phyloP scores from a whole-genome alignment of 2,113 vertebrate species.

The Charadrius vociferus region DNA sequence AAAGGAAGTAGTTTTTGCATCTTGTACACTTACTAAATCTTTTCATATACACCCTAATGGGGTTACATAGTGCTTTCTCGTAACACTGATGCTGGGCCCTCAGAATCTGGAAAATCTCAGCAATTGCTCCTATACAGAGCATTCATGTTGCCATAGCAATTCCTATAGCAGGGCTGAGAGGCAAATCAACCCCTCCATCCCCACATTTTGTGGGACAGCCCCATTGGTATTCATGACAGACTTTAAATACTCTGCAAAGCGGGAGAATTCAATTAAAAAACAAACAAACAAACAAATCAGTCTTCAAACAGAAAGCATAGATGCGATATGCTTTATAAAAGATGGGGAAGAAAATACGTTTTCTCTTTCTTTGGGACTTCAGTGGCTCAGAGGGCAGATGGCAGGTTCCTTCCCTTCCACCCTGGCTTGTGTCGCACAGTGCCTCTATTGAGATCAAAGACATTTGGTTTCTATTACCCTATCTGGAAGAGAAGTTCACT shows the following conservation, averaged over 20 bases:
- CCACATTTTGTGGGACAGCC: neutral
- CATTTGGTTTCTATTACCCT: conserved; percentile 52
- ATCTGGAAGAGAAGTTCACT: conserved; percentile 35
- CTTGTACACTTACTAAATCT: neutral
- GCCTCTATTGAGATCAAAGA: conserved; percentile 66
- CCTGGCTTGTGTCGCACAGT: neutral
- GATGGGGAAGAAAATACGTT: neutral
- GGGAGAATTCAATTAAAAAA: neutral
- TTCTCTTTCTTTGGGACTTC: neutral
- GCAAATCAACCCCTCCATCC: neutral
- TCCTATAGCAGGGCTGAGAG: neutral
- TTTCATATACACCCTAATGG: neutral
- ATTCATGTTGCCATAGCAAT: neutral
- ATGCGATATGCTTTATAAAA: neutral
- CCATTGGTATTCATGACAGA: neutral
- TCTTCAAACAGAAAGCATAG: neutral
- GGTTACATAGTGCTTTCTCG: neutral
- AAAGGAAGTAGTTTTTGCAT: neutral
- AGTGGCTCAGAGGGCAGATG: neutral
- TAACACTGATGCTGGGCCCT: neutral
- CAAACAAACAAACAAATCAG: neutral
- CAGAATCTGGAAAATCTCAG: neutral
- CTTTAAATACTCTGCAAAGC: neutral
- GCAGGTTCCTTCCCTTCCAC: neutral
- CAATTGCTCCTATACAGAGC: neutral